phyloP scores from a whole-genome alignment of 2,888 invertebrate genomes.

The Brachylomia viminalis region DNA sequence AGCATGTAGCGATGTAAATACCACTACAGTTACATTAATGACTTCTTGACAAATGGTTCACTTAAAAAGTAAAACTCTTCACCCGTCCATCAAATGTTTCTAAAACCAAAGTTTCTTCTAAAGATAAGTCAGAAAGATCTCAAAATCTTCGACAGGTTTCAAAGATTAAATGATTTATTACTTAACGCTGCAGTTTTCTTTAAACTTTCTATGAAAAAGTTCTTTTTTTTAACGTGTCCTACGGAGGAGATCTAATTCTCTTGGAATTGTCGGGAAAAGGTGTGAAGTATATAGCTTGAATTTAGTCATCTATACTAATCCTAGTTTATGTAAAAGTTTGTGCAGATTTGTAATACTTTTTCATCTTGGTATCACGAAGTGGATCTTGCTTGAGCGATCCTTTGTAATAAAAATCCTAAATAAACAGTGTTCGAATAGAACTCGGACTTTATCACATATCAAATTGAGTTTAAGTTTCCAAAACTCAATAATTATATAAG shows the following conservation, averaged over 20 bases:
- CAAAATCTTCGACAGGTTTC: constrained; percentile 12
- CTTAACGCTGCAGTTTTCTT: constrained; percentile 10
- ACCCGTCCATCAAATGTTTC: not conserved
- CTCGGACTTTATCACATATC: too few relatives aligned
- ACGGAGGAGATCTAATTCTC: constrained; percentile 1
- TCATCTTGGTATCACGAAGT: not conserved
- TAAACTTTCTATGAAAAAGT: constrained; percentile 13
- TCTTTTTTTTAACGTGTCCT: constrained; percentile 3
- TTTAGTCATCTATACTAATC: not conserved
- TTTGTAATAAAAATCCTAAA: not conserved
- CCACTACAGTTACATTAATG: too few relatives aligned
- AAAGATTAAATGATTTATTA: constrained; percentile 45
- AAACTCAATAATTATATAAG: not conserved
- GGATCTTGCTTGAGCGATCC: not conserved
- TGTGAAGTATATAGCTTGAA: not conserved
- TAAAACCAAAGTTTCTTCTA: constrained; percentile 2
- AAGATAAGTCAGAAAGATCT: not conserved
- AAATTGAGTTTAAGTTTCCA: not conserved
- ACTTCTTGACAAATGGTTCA: not conserved
- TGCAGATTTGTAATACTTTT: not conserved
- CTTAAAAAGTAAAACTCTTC: not conserved
- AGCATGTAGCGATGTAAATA: too few relatives aligned
- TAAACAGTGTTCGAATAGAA: not conserved
- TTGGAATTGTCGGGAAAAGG: not conserved
- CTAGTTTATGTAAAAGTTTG: not conserved